These are phyloP conservation scores for Odocoileus hemionus DNA, from an alignment of 2,113 vertebrate genomes.

Conservation along the genomic window DNA sequence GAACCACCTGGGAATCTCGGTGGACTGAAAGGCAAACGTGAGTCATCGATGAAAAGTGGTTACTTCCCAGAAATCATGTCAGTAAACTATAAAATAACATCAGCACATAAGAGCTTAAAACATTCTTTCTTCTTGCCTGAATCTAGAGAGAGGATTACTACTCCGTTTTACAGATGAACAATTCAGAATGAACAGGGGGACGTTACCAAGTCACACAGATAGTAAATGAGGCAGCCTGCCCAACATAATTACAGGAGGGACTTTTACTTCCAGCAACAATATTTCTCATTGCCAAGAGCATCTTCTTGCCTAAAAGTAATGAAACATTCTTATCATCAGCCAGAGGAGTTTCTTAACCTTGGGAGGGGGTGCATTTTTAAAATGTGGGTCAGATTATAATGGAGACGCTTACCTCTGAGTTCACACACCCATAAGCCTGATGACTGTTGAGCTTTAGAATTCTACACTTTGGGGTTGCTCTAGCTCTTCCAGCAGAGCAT, in stretches of 20 bases:
- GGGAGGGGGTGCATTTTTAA: background rate
- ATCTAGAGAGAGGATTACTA: background rate
- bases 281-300: background rate
- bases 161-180: background rate
- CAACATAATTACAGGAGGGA: background rate
- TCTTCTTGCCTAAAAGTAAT: background rate
- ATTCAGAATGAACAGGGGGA: background rate
- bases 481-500: background rate
- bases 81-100: background rate
- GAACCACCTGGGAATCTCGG: background rate
- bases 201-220: background rate
- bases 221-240: background rate
- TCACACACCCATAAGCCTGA: background rate
- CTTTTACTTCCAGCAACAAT: background rate
- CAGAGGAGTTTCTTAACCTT: background rate
- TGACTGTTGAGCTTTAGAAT: background rate
- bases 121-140: background rate
- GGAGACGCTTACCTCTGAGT: background rate
- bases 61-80: background rate
- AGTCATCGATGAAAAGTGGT: background rate
- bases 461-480: background rate
- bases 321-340: background rate
- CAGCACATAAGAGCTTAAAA: background rate
- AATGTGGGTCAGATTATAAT: background rate
- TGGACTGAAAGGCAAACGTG: background rate